Evolutionary conservation across 2,797 vertebrate species (phyloP), one percentile per base, ranked within the genome.

Genomic region (Ibycter americanus): DNA sequence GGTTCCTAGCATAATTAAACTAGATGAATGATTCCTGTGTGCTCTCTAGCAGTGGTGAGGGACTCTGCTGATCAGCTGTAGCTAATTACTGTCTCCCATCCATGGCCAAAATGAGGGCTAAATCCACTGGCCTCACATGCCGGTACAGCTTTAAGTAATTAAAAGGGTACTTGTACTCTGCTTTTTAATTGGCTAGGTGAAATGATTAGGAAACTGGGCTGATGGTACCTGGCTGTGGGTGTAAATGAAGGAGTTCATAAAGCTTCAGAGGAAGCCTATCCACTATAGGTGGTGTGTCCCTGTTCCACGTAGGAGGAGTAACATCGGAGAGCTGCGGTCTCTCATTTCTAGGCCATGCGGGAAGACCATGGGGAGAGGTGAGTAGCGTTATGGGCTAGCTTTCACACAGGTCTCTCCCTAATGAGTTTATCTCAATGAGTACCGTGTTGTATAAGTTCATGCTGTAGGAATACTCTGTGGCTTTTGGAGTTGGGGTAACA

Each of bases 271-370:
- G 31, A 52, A 31, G 15, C 1, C 4, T 7, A 0, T 2, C 4
- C 0, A 0, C 4, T 34, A 11, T 5, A 42, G 13, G 11, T 44
- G 6, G 17, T 38, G 12, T 15, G 31, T 52, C 2, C 4, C 4
- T 42, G 2, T 12, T 63, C 44, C 2, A 27, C 40, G 3, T 0
- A 5, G 29, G 18, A 54, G 14, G 9, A 22, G 1, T 36, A 2
- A 8, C 0, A 0, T 6, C 1, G 2, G 6, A 9, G 7, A 32
- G 21, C 23, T 21, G 9, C 42, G 32, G 27, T 3, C 9, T 61
- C 7, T 52, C 0, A 0, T 56, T 66, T 52, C 29, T 2, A 18
- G 42, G 5, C 13, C 2, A 3, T 0, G 1, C 8, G 13, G 38
- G 5, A 59, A 26, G 66, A 15, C 0, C 1, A 9, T 1, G 3